Percentiles rank a stretch among this genome's conserved stretches.
Evolutionary conservation across 2,888 invertebrate genomes (phyloP).

Genomic region (Drosophila koepferae): DNA sequence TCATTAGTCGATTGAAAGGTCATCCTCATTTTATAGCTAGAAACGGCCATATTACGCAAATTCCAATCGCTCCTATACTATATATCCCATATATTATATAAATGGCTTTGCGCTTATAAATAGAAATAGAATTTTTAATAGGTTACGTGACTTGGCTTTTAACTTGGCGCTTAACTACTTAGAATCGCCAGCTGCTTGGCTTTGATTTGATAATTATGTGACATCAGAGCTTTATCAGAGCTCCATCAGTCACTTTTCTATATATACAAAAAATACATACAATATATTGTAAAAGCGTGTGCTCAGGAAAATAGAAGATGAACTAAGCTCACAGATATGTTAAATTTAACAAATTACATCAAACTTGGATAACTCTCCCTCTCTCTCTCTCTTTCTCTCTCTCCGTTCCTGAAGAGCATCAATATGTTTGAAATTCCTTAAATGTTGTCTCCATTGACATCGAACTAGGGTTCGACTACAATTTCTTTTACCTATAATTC

Average conservation of each 20-base stretch:
- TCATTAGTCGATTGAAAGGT: conserved; percentile 7
- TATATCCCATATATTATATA: not conserved
- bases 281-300: not conserved
- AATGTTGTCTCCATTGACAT: no score
- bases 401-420: not conserved
- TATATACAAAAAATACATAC: not conserved
- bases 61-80: conserved; percentile 3
- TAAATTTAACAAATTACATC: not conserved
- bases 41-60: conserved; percentile 13
- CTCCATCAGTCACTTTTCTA: not conserved
- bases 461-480: not conserved
- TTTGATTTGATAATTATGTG: conserved; percentile 19
- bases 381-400: not conserved
- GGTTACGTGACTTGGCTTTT: conserved; percentile 41
- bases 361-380: not conserved
- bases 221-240: conserved; percentile 22
- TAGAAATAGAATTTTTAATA: conserved; percentile 34
- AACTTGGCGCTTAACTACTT: conserved; percentile 7
- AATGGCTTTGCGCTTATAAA: conserved; percentile 16
- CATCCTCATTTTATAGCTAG: conserved; percentile 13
- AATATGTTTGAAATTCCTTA: not conserved
- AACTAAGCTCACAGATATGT: not conserved
- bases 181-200: not conserved
- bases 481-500: no score
- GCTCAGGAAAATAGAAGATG: not conserved